phyloP scores from a whole-genome alignment of 2,797 vertebrate species.

The Silurus aristotelis region DNA sequence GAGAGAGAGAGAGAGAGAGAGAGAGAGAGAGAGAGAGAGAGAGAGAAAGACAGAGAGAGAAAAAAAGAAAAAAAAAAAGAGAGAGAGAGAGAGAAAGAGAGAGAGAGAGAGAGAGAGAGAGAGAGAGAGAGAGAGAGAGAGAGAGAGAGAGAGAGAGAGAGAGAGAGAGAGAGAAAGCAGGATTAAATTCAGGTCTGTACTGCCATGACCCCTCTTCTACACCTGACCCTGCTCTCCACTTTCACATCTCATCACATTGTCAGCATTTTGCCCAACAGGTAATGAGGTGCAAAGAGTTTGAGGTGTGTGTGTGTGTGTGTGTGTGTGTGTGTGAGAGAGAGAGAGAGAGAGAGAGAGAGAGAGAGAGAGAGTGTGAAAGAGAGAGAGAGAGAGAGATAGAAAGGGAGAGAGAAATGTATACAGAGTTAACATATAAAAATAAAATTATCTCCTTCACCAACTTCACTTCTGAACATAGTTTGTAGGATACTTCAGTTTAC shows the following conservation, averaged over 20 bases:
- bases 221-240: conserved; percentile 37
- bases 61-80: not conserved
- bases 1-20: not conserved
- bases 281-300: conserved; percentile 28
- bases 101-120: not conserved
- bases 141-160: not conserved
- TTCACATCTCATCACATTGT: conserved; percentile 45
- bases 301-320: not conserved
- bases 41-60: not conserved
- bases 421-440: not conserved
- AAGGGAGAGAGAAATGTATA: not conserved
- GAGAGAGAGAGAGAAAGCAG: not conserved
- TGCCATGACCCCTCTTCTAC: conserved; percentile 45
- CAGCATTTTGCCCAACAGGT: conserved; percentile 29
- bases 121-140: not conserved
- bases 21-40: not conserved
- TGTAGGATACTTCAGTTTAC: not conserved
- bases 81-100: not conserved
- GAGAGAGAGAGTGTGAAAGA: too few species aligned
- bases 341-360: not conserved
- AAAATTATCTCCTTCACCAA: not conserved
- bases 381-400: too few species aligned
- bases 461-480: not conserved
- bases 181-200: conserved; percentile 47
- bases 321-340: too few species aligned